phyloP scores from a whole-genome alignment of 1,140 invertebrate genomes.

The Magallana angulata region DNA sequence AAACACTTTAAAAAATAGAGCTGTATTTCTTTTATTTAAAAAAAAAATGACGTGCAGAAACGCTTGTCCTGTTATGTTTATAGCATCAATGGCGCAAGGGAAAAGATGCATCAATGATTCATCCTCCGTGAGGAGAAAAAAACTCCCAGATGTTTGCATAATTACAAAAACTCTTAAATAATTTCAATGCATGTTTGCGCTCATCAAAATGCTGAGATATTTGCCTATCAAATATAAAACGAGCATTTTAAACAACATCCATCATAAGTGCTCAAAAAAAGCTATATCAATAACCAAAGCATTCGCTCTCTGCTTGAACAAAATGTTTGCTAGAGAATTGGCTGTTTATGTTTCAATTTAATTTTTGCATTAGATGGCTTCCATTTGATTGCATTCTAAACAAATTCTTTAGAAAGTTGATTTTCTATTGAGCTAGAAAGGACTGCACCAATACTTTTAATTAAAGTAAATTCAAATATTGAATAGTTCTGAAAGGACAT shows the following conservation, averaged over 20 bases:
- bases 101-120: conserved; percentile 8
- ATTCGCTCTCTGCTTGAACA: conserved; percentile 11
- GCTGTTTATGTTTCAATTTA: conserved; percentile 15
- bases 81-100: not conserved
- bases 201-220: conserved; percentile 29
- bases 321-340: not conserved
- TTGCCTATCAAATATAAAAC: conserved; percentile 22
- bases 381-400: conserved; percentile 33
- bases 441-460: conserved; percentile 29
- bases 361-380: conserved; percentile 26
- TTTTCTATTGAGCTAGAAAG: conserved; percentile 23
- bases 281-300: not conserved
- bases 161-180: conserved; percentile 25
- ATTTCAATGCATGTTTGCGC: conserved; percentile 25
- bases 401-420: conserved; percentile 32
- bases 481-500: not conserved
- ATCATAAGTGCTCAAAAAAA: conserved; percentile 24
- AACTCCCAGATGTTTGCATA: conserved; percentile 18
- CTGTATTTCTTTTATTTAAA: not conserved
- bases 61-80: not conserved
- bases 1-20: no score
- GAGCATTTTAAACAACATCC: conserved; percentile 17
- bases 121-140: not conserved
- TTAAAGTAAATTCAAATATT: conserved; percentile 27
- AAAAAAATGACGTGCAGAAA: conserved; percentile 7